These are phyloP conservation scores for Amniataba percoides DNA, from an alignment of 2,797 vertebrate species.

Conservation along the genomic window DNA sequence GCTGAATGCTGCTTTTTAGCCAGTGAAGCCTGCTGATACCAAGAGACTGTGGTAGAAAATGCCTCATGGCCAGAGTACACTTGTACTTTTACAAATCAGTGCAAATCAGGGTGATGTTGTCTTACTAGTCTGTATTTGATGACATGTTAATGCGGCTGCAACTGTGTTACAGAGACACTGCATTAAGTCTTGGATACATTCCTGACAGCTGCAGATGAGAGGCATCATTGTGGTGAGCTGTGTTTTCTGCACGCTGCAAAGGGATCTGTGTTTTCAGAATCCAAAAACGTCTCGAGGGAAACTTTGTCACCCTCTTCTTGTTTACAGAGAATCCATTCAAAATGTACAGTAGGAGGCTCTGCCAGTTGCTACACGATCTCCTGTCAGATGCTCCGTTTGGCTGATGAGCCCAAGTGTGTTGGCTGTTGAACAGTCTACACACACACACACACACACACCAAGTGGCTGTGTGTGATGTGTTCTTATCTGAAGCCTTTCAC, in stretches of 20 bases:
- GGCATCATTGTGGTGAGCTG: not conserved
- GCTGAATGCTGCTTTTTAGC: slow-evolving; percentile 10
- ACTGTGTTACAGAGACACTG: slow-evolving; percentile 14
- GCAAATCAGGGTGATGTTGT: not conserved
- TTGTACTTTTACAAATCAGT: not conserved
- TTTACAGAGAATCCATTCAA: slow-evolving; percentile 12
- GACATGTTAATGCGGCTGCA: not conserved
- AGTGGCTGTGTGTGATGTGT: not conserved
- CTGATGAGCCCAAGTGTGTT: not conserved
- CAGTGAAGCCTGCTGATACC: not conserved
- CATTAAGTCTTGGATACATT: slow-evolving; percentile 12
- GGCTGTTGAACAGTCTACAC: slow-evolving; percentile 10
- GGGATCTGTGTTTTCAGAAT: not conserved
- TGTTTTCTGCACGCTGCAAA: not conserved
- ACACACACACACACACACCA: not conserved
- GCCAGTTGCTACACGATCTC: slow-evolving; percentile 23
- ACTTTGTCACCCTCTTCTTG: not conserved
- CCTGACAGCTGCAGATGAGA: not conserved
- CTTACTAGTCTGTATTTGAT: not conserved
- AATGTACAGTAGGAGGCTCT: slow-evolving; percentile 17
- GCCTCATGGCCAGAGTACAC: not conserved
- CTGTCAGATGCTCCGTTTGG: slow-evolving; percentile 27
- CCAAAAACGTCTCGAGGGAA: not conserved
- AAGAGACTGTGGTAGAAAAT: slow-evolving; percentile 7
- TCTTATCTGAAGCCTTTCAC: slow-evolving; percentile 17